These are phyloP conservation scores for Machaerirhynchus nigripectus DNA, from an alignment of 2,113 vertebrate species.

Conservation along the genomic window DNA sequence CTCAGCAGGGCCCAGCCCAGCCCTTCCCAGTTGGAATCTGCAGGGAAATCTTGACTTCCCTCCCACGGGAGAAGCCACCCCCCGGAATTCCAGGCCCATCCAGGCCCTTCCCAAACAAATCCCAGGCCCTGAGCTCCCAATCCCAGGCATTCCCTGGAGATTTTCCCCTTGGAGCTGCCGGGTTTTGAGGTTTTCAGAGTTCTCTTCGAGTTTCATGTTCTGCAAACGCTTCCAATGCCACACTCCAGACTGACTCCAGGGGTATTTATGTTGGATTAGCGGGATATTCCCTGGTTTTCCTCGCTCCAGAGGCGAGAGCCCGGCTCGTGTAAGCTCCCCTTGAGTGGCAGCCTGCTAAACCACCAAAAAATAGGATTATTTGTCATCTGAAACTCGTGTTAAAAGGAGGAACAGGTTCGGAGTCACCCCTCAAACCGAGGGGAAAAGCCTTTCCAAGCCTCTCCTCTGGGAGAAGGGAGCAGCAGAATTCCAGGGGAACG, in stretches of 20 bases:
- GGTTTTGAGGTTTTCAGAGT: background rate
- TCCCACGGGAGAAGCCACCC: background rate
- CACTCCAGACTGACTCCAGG: slow-evolving; percentile 59
- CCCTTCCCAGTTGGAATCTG: background rate
- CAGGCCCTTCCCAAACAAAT: too few relatives aligned
- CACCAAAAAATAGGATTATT: background rate
- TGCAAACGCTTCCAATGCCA: slow-evolving; percentile 30
- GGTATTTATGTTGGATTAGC: slow-evolving; percentile 63
- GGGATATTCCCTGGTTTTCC: slow-evolving; percentile 9
- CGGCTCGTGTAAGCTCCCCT: background rate
- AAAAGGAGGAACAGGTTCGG: background rate
- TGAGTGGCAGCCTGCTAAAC: background rate
- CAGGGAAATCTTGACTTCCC: background rate
- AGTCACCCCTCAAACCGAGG: background rate
- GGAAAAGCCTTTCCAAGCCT: background rate
- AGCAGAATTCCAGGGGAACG: background rate
- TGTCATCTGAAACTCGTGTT: background rate
- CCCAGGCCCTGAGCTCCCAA: background rate
- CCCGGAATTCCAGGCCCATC: background rate
- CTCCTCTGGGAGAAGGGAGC: background rate
- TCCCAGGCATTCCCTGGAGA: background rate
- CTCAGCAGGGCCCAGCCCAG: background rate
- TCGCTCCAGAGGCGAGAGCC: background rate
- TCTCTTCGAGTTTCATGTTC: slow-evolving; percentile 8
- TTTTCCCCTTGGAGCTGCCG: background rate